Base-by-base conservation (phyloP, 2,113 vertebrate genomes). In the Labrus mixtus region DNA sequence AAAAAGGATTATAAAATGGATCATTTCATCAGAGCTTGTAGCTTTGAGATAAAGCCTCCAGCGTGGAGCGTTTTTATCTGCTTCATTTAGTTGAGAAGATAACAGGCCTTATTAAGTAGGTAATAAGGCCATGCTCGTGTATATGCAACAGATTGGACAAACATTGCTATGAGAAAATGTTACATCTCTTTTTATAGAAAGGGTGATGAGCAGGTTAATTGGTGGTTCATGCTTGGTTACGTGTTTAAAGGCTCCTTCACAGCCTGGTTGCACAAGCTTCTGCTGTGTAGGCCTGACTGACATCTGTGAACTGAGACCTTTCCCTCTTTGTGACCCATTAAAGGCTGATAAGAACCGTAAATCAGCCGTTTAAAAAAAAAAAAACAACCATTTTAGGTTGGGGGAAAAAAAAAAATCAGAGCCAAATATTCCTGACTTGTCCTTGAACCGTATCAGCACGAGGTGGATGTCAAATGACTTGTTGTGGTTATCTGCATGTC, bases 241-340 rank as follows among this genome's bases (percentile, higher is more conserved):
- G 0, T 13, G 15, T 66, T 65, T 56, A 67, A 10, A 37, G 15
- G 33, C 15, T 43, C 13, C 23, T 84, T 86, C 66, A 82, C 56
- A 56, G 33, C 56, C 20, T 0, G 9, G 17, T 48, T 29, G 48
- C 20, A 3, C 58, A 16, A 63, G 15, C 6, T 1, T 19, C n/a
- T 51, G 33, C 4, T 17, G 37, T 46, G 22, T 5, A 8, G 29
- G 6, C 23, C 55, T 36, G 25, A 3, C 10, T 5, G 45, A 68
- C 33, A 54, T 10, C 6, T 54, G 36, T 45, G 43, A 33, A 33
- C 11, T 6, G 39, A 41, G 9, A 11, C 9, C 39, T 41, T 41
- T 41, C 39, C 39, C 39, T 1, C 39, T 41, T 13, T 46, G 15
- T 13, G 45, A 46, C 13, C 15, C 5, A 8, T 48, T 48, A 19